phyloP scores from a whole-genome alignment of 2,888 invertebrate species.

The Latrodectus elegans region DNA sequence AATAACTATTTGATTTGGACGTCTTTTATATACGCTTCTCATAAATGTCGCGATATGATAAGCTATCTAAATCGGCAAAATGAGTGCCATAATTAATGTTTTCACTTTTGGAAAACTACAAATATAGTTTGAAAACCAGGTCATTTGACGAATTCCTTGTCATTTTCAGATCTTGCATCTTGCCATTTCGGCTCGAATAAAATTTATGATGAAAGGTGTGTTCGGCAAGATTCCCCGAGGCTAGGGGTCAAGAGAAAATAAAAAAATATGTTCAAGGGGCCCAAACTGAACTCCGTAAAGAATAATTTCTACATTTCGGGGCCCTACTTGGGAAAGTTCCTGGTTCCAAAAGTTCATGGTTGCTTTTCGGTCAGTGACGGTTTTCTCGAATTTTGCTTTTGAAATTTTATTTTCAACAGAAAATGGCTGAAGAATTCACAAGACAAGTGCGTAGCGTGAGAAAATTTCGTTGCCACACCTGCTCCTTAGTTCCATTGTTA shows the following conservation, averaged over 20 bases:
- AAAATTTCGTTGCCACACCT: not conserved
- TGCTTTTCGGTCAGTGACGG: not conserved
- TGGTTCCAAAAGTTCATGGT: not conserved
- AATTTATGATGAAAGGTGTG: not conserved
- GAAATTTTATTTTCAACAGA: too few relatives aligned
- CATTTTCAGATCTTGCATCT: not conserved
- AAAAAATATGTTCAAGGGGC: slow-evolving; percentile 6
- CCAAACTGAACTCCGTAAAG: slow-evolving; percentile 4
- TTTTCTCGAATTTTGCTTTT: not conserved
- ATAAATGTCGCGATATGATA: too few relatives aligned
- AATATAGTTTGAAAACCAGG: too few relatives aligned
- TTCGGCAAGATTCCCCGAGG: not conserved
- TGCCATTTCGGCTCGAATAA: not conserved
- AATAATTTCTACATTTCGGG: not conserved
- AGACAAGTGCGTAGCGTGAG: not conserved
- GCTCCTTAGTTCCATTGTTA: not conserved
- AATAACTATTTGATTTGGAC: too few relatives aligned
- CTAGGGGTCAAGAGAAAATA: slow-evolving; percentile 19
- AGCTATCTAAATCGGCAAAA: too few relatives aligned
- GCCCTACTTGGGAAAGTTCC: not conserved
- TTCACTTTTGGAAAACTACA: too few relatives aligned
- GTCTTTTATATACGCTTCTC: too few relatives aligned
- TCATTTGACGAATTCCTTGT: not conserved
- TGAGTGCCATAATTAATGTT: too few relatives aligned
- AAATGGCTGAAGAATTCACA: too few relatives aligned